Conservation (phyloP, 1,140 invertebrate genomes). For the Hyles vespertilio region DNA sequence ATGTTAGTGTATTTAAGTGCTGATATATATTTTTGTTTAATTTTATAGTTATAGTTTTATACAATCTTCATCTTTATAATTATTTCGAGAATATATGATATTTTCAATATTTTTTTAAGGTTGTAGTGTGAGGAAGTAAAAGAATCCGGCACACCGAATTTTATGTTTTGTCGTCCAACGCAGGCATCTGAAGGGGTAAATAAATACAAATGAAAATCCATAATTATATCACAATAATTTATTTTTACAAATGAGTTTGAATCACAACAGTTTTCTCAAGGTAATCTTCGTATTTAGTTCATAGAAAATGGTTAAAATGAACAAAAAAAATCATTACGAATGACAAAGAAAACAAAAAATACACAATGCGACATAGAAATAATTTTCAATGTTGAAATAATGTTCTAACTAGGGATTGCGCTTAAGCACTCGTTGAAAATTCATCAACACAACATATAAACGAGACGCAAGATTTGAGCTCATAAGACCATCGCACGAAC, state of each 20-base stretch:
- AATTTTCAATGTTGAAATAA: background rate
- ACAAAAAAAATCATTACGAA: conserved; percentile 43
- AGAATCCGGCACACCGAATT: too few species aligned
- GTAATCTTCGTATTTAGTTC: conserved; percentile 53
- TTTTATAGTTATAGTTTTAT: too few species aligned
- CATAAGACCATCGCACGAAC: conserved; percentile 6
- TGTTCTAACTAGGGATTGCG: too few species aligned
- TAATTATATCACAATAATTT: conserved; percentile 73
- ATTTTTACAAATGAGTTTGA: conserved; percentile 72
- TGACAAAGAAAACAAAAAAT: conserved; percentile 37
- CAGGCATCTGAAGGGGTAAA: conserved; percentile 5
- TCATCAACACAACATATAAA: background rate
- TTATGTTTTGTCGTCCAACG: too few species aligned
- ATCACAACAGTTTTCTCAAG: conserved; percentile 67
- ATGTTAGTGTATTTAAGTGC: too few species aligned
- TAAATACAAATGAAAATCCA: conserved; percentile 30
- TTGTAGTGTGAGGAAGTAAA: too few species aligned
- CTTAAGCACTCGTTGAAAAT: too few species aligned
- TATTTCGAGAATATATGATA: too few species aligned
- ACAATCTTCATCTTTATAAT: too few species aligned
- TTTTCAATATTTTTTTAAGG: too few species aligned
- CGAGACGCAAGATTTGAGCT: conserved; percentile 10
- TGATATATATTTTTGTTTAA: too few species aligned
- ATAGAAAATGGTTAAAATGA: conserved; percentile 46
- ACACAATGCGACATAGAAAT: conserved; percentile 3